Evolutionary conservation across 2,113 vertebrate genomes (phyloP), one percentile per base, ranked within the genome.

Genomic region (Myotis davidii): DNA sequence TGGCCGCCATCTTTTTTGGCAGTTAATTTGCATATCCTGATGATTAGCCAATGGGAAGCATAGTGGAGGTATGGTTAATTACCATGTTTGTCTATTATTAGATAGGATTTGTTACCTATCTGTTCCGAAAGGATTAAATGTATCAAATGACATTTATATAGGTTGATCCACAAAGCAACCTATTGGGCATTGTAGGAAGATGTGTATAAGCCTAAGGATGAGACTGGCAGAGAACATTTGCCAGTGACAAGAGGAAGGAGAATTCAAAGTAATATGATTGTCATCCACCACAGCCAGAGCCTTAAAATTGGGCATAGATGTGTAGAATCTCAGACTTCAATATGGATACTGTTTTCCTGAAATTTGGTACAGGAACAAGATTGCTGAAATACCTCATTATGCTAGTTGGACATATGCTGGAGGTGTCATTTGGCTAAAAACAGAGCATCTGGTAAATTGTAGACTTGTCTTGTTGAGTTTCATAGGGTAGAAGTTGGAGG

Each of bases 401-500:
- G 91, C 27, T 83, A 39, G 17, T 90, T 88, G 50, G 54, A 74
- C 61, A 95, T 73, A 83, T 54, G 32, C 65, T 87, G 9, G 6
- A 74, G 82, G 13, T 81, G 39, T 84, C 65, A 93, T 70, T 86
- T 39, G 91, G 13, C 52, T 90, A 87, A 93, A 88, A 86, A 65
- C 45, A 96, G 64, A 86, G 17, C 64, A 91, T 23, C 89, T 89
- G 83, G 37, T 50, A 74, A 88, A 93, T 65, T 87, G 67, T 73
- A 95, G 54, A 67, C 67, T 94, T 85, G 64, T 59, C 45, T 85
- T 91, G 17, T 88, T 88, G 83, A 89, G 42, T 94, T 91, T 84
- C 34, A 81, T 94, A 54, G 23, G 69, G 73, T 95, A 92, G 81
- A 95, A 94, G 69, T 83, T 91, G 56, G 37, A 95, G 23, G 59